A percentile compares a stretch with the other conserved stretches of the same genome.
phyloP scores from a whole-genome alignment of 2,797 vertebrate genomes.

The Thunnus albacares region DNA sequence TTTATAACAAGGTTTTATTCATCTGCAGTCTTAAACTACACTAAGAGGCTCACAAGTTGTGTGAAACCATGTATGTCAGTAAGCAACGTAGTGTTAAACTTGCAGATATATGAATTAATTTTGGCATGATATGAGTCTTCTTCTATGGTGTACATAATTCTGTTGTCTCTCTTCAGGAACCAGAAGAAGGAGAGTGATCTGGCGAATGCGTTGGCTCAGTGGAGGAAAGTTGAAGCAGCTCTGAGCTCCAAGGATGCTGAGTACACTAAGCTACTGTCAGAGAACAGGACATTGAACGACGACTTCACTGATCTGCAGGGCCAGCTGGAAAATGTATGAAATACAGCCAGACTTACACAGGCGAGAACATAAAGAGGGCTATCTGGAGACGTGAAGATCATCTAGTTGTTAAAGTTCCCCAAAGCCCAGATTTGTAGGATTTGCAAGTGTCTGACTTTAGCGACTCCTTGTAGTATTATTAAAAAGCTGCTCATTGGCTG shows the following conservation, averaged over 20 bases:
- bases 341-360: background rate
- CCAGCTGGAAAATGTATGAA: slow-evolving; percentile 83
- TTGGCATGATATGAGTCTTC: background rate
- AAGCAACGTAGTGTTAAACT: background rate
- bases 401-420: background rate
- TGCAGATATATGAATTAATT: no score
- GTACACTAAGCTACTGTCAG: slow-evolving; percentile 77
- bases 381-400: no score
- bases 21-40: background rate
- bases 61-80: background rate
- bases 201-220: slow-evolving; percentile 67
- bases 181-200: slow-evolving; percentile 88
- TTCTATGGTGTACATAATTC: background rate
- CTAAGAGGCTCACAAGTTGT: background rate
- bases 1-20: background rate
- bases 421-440: background rate
- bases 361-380: background rate
- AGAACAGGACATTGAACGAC: slow-evolving; percentile 74
- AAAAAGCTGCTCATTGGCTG: no score
- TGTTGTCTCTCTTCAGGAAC: slow-evolving; percentile 75
- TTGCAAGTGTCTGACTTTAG: background rate
- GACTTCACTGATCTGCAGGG: slow-evolving; percentile 80
- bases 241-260: slow-evolving; percentile 86
- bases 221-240: slow-evolving; percentile 82
- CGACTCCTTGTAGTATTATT: background rate